Evolutionary conservation across 2,113 vertebrate species (phyloP).

Genomic region (Xerus inauris): DNA sequence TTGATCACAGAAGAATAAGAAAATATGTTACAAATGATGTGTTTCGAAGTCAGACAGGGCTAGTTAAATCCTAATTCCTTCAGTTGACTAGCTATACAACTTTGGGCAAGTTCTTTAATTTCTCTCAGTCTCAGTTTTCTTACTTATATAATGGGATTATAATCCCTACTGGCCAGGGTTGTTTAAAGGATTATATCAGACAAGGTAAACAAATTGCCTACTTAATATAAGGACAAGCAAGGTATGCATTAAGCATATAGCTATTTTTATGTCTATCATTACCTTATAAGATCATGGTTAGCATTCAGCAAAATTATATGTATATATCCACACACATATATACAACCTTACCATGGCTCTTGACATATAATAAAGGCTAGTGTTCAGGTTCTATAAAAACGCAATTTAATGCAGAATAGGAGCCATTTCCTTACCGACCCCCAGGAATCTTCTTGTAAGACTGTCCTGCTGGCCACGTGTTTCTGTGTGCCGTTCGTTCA

Average conservation of each 20-base stretch:
- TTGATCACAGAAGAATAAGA: neutral
- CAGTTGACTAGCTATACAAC: neutral
- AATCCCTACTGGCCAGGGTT: neutral
- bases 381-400: neutral
- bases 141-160: slow-evolving; percentile 20
- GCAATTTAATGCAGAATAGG: neutral
- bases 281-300: neutral
- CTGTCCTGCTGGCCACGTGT: neutral
- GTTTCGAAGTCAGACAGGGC: neutral
- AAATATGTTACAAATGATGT: neutral
- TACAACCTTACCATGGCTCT: neutral
- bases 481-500: neutral
- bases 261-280: slow-evolving; percentile 44
- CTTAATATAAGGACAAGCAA: slow-evolving; percentile 15
- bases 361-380: slow-evolving; percentile 30
- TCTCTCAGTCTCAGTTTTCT: slow-evolving; percentile 21
- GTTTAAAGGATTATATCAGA: slow-evolving; percentile 30
- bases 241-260: neutral
- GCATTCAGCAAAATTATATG: slow-evolving; percentile 16
- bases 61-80: neutral
- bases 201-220: neutral
- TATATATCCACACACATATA: neutral
- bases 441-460: neutral
- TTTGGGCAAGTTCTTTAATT: neutral
- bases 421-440: neutral